These are phyloP conservation scores for Paedocypris sp. DNA, from an alignment of 2,113 vertebrate species.

Conservation along the genomic window DNA sequence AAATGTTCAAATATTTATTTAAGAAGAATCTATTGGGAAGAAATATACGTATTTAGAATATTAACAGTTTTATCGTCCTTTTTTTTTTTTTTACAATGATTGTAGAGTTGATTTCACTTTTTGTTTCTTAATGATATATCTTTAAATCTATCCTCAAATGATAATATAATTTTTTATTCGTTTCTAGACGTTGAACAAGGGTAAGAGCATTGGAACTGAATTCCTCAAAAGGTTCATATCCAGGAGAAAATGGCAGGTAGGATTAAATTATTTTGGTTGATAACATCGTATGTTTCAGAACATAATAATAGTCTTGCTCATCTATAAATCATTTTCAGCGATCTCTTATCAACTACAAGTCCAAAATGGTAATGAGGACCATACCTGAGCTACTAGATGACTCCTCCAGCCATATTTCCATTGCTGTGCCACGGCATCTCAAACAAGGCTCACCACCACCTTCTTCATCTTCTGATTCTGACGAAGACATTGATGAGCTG, in stretches of 20 bases:
- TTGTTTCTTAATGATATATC: no score
- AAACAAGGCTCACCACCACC: constrained; percentile 70
- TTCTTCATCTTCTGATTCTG: constrained; percentile 90
- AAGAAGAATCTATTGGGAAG: no score
- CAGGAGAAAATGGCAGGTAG: constrained; percentile 93
- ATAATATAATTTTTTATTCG: no score
- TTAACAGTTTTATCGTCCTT: no score
- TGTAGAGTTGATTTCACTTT: no score
- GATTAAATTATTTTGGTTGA: constrained; percentile 2
- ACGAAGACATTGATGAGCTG: constrained; percentile 86
- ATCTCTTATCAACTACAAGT: constrained; percentile 94
- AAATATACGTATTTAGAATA: no score
- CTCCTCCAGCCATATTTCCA: constrained; percentile 79
- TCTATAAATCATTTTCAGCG: constrained; percentile 60
- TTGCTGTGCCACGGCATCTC: constrained; percentile 77
- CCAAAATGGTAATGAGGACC: constrained; percentile 89
- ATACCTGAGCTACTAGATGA: constrained; percentile 86
- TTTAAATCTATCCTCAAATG: no score
- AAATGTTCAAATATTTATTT: no score
- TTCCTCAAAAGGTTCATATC: constrained; percentile 87
- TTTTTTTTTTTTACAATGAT: no score
- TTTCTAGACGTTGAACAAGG: constrained; percentile 78
- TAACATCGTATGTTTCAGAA: not conserved
- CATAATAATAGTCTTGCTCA: not conserved
- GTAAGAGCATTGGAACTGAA: constrained; percentile 79